Conservation (phyloP, 2,888 invertebrate species). For the Boloria selene region DNA sequence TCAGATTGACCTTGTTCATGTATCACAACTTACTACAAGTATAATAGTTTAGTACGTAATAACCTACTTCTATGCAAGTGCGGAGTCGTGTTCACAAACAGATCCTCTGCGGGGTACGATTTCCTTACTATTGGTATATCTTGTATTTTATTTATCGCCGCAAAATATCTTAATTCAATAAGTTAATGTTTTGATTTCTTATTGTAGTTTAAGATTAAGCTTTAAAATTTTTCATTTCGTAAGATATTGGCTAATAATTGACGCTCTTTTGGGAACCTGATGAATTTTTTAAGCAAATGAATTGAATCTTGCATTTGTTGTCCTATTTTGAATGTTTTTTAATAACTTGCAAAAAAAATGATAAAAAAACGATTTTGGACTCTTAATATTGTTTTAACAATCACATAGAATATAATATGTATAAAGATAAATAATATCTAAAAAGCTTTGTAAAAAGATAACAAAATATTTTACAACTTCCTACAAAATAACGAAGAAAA, state of each 20-base stretch:
- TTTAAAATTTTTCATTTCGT: not conserved
- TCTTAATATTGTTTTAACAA: too few species aligned
- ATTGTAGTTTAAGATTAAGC: not conserved
- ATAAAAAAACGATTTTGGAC: too few species aligned
- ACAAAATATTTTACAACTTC: not conserved
- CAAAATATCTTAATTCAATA: constrained; percentile 10
- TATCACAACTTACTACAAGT: not conserved
- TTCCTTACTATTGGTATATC: constrained; percentile 14
- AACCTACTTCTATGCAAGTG: constrained; percentile 18
- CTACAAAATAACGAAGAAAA: not conserved
- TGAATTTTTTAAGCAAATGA: too few species aligned
- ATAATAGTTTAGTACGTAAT: constrained; percentile 17
- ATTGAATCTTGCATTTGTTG: too few species aligned
- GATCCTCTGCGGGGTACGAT: constrained; percentile 22
- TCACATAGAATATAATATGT: too few species aligned
- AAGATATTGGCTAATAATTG: too few species aligned
- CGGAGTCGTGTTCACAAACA: constrained; percentile 29
- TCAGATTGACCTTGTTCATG: constrained; percentile 3
- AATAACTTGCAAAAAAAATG: too few species aligned
- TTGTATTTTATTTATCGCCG: constrained; percentile 12
- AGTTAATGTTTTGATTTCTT: constrained; percentile 13
- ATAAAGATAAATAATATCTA: too few species aligned
- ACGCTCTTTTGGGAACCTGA: too few species aligned
- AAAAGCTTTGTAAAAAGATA: too few species aligned
- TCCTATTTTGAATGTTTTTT: too few species aligned